Conservation (phyloP, 2,797 vertebrate species). For the Austrolebias charrua region DNA sequence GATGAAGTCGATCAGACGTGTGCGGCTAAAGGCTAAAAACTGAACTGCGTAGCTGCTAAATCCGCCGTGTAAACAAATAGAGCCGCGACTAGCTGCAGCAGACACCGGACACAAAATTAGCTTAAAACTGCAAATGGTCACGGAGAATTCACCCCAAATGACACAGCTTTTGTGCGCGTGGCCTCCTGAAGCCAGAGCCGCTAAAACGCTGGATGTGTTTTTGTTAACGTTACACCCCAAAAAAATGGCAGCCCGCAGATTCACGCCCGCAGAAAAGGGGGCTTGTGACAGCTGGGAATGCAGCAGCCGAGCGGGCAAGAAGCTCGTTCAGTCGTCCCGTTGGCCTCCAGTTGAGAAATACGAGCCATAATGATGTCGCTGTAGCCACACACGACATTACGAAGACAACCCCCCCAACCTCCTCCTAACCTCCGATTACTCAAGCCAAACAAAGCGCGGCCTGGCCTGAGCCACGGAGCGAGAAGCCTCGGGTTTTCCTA, state of each 20-base stretch:
- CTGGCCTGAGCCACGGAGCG: constrained; percentile 79
- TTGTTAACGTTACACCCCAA: constrained; percentile 79
- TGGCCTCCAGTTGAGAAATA: constrained; percentile 20
- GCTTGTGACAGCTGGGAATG: constrained; percentile 79
- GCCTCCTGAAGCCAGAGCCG: constrained; percentile 38
- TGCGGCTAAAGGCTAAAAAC: constrained; percentile 70
- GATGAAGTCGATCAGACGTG: constrained; percentile 48
- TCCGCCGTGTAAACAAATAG: constrained; percentile 80
- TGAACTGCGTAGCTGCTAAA: constrained; percentile 77
- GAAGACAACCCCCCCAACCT: constrained; percentile 68
- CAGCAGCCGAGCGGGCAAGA: constrained; percentile 28
- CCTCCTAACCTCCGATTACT: constrained; percentile 72
- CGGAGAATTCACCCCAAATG: constrained; percentile 29
- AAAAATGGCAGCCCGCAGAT: constrained; percentile 80
- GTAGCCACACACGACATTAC: constrained; percentile 62
- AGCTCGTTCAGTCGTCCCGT: constrained; percentile 19
- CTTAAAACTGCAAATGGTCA: constrained; percentile 31
- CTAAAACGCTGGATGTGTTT: constrained; percentile 60
- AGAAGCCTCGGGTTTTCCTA: constrained; percentile 88
- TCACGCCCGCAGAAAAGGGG: constrained; percentile 63
- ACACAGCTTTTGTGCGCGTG: constrained; percentile 58
- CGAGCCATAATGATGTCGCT: constrained; percentile 40
- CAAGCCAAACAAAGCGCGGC: constrained; percentile 97
- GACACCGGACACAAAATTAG: constrained; percentile 35
- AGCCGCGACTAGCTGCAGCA: constrained; percentile 51